phyloP scores from a whole-genome alignment of 2,113 vertebrate species.

The Chaetura pelagica region DNA sequence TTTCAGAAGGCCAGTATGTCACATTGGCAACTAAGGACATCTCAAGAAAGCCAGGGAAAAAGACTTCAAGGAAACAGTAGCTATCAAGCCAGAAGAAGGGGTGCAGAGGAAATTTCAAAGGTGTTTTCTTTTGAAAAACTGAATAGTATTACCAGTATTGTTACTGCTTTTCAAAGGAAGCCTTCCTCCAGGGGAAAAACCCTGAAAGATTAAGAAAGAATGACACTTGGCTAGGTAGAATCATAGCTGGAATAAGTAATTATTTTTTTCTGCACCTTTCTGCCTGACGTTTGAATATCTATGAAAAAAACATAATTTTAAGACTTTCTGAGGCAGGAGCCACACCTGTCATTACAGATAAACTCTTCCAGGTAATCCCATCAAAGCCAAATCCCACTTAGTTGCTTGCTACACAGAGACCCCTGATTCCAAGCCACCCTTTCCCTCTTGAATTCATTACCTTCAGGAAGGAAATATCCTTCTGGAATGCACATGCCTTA shows the following conservation, averaged over 20 bases:
- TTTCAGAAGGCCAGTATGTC: not conserved
- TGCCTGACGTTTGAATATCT: not conserved
- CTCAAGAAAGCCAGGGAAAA: not conserved
- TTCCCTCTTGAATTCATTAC: not conserved
- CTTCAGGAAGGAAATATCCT: not conserved
- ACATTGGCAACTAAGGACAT: not conserved
- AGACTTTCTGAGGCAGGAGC: not conserved
- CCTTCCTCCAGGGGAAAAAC: not conserved
- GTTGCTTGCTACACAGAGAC: not conserved
- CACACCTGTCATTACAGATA: not conserved
- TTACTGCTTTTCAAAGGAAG: not conserved
- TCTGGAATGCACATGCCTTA: not conserved
- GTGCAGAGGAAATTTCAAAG: not conserved
- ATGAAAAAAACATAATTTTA: not conserved
- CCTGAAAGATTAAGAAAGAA: not conserved
- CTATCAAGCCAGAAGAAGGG: not conserved
- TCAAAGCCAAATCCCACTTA: not conserved
- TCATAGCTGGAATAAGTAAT: not conserved
- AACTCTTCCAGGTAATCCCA: conserved; percentile 10
- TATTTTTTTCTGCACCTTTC: not conserved
- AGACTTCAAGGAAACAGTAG: not conserved
- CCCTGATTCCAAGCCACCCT: not conserved
- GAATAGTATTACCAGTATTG: not conserved
- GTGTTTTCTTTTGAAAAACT: not conserved
- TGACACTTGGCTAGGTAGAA: not conserved